Evolutionary conservation across 2,113 vertebrate species (phyloP).

Genomic region (Actinemys pallida): DNA sequence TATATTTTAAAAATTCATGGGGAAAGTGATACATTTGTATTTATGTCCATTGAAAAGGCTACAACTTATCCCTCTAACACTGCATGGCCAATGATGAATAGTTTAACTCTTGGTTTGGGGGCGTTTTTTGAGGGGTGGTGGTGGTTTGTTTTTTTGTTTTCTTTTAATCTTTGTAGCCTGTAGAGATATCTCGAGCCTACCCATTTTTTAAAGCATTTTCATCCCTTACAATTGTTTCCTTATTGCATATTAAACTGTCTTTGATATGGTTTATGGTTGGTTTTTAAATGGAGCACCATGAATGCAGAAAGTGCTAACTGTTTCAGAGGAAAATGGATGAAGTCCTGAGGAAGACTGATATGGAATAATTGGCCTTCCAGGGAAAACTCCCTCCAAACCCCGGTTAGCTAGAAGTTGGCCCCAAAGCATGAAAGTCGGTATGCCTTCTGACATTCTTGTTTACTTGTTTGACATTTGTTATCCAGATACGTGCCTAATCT

Average conservation of each 20-base stretch:
- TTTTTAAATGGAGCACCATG: background rate
- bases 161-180: background rate
- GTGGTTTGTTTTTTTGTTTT: background rate
- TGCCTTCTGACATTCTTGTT: background rate
- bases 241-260: background rate
- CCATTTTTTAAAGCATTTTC: background rate
- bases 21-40: background rate
- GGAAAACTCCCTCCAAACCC: background rate
- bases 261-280: background rate
- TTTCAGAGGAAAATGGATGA: background rate
- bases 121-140: background rate
- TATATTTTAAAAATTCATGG: background rate
- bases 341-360: background rate
- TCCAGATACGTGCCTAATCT: background rate
- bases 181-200: background rate
- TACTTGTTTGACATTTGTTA: background rate
- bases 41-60: accelerated
- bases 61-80: background rate
- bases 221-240: background rate
- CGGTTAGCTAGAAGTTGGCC: background rate
- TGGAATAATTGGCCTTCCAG: background rate
- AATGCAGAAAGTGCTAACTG: background rate
- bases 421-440: background rate
- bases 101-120: background rate
- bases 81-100: background rate